Base-by-base conservation (phyloP, 2,113 vertebrate species). In the Herpailurus yagouaroundi region DNA sequence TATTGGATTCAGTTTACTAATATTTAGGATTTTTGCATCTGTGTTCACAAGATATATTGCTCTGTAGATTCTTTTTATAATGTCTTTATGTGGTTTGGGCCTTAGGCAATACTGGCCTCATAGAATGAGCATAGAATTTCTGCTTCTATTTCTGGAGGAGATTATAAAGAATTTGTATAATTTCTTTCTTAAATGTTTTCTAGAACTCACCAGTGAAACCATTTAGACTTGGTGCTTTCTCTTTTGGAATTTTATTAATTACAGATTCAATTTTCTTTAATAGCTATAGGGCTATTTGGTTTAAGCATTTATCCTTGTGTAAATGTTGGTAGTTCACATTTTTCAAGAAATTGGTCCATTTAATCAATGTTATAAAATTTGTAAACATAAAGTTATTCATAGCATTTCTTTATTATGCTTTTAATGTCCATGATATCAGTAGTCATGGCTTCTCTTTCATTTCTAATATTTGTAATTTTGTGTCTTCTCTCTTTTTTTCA, bases 191-290 rank as follows among this genome's bases (percentile, higher is more conserved):
- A 94, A 96, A n/a, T 64, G 2, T 86, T 92, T 94, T 60, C 5
- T 81, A 76, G 33, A 50, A 87, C 91, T 96, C 33, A 57, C 63
- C 92, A 94, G 55, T 69, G 63, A 96, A 96, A 83, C 55, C 63
- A 83, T 91, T 60, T 77, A n/a, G 52, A 31, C 23, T 27, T 36
- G 18, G 52, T 83, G 29, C 16, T 81, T 90, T 81, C 36, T 71
- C 71, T 68, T 94, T 63, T 50, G 33, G 13, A 83, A 81, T 77
- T 15, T 86, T 79, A 84, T 92, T 94, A 38, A 96, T 93, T 97
- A 66, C 74, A 73, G 71, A 41, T 50, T 95, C 38, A 74, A 80
- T 84, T 57, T 95, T 45, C 38, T 93, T 88, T 73, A 88, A 68
- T 79, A 88, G 33, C 73, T 88, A 73, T 60, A 77, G 55, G 5